Evolutionary conservation across 2,888 invertebrate species (phyloP), one percentile per base, ranked within the genome.

Genomic region (Tetragnatha montana): DNA sequence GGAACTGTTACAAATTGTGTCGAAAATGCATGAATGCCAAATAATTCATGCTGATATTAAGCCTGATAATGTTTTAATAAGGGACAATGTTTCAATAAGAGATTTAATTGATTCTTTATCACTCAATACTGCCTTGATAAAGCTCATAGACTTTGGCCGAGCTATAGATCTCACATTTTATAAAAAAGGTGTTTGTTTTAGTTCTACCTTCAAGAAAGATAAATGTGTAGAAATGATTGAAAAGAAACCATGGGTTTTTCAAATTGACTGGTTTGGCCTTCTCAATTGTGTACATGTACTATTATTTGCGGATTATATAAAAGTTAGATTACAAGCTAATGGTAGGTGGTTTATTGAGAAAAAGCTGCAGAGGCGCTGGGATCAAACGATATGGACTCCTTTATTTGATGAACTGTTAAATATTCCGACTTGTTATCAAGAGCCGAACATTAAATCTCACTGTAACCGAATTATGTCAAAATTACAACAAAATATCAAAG

Each of bases 1-100:
- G 51, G 97, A 98, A 93, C 95, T 98, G 94, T 94, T 98, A 86
- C 95, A 96, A 90, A 96, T 98, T 91, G 95, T 98, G 49, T 96
- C 97, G 93, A 96, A 96, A 91, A 94, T 99, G 92, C 98, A 98
- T 93, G 95, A 96, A 92, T 96, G 96, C 91, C 95, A 96, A 93
- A 97, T 99, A 91, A 98, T 99, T 92, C 99, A 99, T 93, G 98
- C 97, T 0, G 99, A 99, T 93, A 96, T 99, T 85, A 99, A 99
- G 93, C 98, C 98, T 0, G 99, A 99, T 93, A 99, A 99, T 94
- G 96, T 98, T 93, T 94, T 98, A 91, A 93, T 98, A 19, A 92
- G 90, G 60, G 91, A 91, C n/a, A 19, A 60, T 76, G 12, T 21
- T 19, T 51, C 51, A n/a, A 70, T 35, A 21, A 6, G 12, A 47